Evolutionary conservation across 2,113 vertebrate genomes (phyloP).

Genomic region (Gadus chalcogrammus): DNA sequence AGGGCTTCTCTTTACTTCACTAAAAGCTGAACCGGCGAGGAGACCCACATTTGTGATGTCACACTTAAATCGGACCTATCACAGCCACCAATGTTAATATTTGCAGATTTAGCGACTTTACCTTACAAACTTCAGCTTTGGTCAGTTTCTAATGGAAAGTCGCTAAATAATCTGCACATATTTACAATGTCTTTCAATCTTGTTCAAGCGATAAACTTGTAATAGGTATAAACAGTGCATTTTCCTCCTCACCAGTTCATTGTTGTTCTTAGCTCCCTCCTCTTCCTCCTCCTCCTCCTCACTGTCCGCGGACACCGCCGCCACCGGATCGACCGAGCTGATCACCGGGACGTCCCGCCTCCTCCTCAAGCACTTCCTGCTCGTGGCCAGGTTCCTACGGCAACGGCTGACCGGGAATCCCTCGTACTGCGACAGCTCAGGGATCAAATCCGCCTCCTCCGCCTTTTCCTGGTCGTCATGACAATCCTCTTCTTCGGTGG

Average conservation of each 20-base stretch:
- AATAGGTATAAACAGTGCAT: not conserved
- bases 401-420: constrained; percentile 61
- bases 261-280: constrained; percentile 44
- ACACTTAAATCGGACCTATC: too few relatives aligned
- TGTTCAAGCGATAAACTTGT: too few relatives aligned
- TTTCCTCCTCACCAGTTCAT: constrained; percentile 56
- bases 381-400: constrained; percentile 55
- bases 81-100: too few relatives aligned
- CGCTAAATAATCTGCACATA: too few relatives aligned
- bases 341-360: constrained; percentile 45
- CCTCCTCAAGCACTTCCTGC: constrained; percentile 53
- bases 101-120: too few relatives aligned
- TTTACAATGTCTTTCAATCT: not conserved
- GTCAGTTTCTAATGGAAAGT: too few relatives aligned
- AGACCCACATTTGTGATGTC: too few relatives aligned
- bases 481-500: constrained; percentile 13
- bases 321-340: constrained; percentile 35
- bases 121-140: too few relatives aligned
- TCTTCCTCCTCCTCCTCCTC: constrained; percentile 36
- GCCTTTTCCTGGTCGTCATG: constrained; percentile 12
- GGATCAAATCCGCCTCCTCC: constrained; percentile 59
- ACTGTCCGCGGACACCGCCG: constrained; percentile 30
- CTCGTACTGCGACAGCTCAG: constrained; percentile 61
- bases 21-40: too few relatives aligned
- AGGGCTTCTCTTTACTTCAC: too few relatives aligned